phyloP scores from a whole-genome alignment of 2,113 vertebrate species.

The Dermatemys mawii region DNA sequence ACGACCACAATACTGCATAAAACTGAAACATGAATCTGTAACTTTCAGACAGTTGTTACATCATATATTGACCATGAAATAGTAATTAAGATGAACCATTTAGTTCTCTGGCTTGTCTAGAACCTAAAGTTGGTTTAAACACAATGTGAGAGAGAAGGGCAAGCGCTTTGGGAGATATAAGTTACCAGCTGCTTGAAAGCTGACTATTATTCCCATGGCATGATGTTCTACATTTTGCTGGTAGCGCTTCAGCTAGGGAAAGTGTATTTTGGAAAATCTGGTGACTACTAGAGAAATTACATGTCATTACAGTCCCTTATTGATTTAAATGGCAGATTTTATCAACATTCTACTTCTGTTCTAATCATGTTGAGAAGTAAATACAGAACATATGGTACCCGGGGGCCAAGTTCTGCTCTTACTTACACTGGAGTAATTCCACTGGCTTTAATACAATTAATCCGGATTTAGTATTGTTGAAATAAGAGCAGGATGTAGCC shows the following conservation, averaged over 20 bases:
- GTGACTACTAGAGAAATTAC: background rate
- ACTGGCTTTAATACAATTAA: background rate
- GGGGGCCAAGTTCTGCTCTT: background rate
- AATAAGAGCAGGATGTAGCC: background rate
- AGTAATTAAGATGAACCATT: slow-evolving; percentile 13
- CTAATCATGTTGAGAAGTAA: background rate
- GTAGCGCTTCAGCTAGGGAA: background rate
- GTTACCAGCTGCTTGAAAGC: background rate
- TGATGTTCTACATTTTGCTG: background rate
- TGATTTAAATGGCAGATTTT: background rate
- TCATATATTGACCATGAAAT: slow-evolving; percentile 26
- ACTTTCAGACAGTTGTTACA: slow-evolving; percentile 53
- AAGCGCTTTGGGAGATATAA: background rate
- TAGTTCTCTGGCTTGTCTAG: slow-evolving; percentile 40
- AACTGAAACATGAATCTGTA: slow-evolving; percentile 40
- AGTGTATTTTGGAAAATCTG: background rate
- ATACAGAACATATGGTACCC: background rate
- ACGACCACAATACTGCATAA: slow-evolving; percentile 63
- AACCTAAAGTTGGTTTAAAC: slow-evolving; percentile 13
- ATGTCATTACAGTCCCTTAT: background rate
- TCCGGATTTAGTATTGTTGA: background rate
- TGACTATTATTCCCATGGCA: background rate
- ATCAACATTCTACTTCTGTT: background rate
- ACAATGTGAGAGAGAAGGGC: background rate
- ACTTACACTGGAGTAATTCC: background rate